Conservation (phyloP, 2,113 vertebrate species). For the Paramormyrops kingsleyae region DNA sequence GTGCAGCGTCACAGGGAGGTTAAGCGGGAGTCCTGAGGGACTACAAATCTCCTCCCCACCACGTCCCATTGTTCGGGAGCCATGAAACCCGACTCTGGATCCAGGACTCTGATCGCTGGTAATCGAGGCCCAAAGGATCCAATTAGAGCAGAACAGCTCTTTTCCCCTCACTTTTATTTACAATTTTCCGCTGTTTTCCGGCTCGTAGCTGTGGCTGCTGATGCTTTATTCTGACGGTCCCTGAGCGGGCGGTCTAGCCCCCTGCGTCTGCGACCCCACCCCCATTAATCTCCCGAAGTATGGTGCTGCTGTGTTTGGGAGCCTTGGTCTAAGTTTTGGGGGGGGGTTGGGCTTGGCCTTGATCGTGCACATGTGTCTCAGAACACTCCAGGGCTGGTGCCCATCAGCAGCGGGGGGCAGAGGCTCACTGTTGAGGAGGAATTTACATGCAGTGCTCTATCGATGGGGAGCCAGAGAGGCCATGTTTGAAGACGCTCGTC, state of each 20-base stretch:
- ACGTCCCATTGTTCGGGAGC: constrained; percentile 71
- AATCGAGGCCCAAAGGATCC: constrained; percentile 65
- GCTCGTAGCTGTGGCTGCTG: neutral
- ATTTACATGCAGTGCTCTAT: neutral
- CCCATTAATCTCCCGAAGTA: constrained; percentile 22
- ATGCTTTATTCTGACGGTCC: neutral
- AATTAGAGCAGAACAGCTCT: constrained; percentile 67
- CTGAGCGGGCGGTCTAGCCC: neutral
- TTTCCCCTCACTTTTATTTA: constrained; percentile 49
- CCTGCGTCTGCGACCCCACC: neutral
- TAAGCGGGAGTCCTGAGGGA: constrained; percentile 53
- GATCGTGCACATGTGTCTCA: neutral
- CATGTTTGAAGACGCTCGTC: constrained; percentile 31
- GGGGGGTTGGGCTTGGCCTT: neutral
- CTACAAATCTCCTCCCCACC: constrained; percentile 57
- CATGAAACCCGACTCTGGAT: constrained; percentile 69
- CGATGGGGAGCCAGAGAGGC: neutral
- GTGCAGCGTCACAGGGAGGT: constrained; percentile 50
- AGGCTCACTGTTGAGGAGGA: neutral
- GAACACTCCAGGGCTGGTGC: neutral
- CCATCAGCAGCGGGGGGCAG: neutral
- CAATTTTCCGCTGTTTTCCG: constrained; percentile 29
- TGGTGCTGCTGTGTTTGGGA: neutral
- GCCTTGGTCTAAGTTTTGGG: neutral
- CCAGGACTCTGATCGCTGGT: constrained; percentile 67